Conservation (phyloP, 1,140 invertebrate species). For the Artemia franciscana region DNA sequence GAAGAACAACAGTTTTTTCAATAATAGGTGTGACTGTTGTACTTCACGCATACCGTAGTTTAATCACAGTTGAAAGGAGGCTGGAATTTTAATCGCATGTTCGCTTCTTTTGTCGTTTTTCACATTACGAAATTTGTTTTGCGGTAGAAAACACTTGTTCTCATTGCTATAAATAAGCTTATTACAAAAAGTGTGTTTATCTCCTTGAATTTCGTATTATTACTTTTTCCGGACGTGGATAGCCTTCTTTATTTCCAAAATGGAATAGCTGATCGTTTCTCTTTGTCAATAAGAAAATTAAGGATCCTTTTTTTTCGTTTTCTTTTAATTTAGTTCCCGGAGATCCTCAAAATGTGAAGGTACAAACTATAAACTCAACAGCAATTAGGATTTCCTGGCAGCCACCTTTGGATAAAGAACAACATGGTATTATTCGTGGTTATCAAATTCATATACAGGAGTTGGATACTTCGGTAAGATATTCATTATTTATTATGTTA, state of each 20-base stretch:
- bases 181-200: too few species aligned
- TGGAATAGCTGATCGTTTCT: neutral
- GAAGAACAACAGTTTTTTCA: too few species aligned
- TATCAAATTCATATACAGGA: slow-evolving; percentile 91
- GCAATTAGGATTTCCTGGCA: slow-evolving; percentile 76
- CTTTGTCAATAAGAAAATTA: neutral
- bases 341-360: slow-evolving; percentile 72
- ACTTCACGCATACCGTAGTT: too few species aligned
- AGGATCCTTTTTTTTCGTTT: neutral
- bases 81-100: too few species aligned
- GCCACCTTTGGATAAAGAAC: slow-evolving; percentile 62
- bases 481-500: too few species aligned
- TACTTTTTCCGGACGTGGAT: neutral
- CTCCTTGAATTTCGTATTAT: neutral
- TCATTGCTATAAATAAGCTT: too few species aligned
- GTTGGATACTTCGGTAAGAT: slow-evolving; percentile 49
- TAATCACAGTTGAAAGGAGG: too few species aligned
- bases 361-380: slow-evolving; percentile 68
- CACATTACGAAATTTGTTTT: too few species aligned
- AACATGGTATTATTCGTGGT: slow-evolving; percentile 84
- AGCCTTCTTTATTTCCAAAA: neutral
- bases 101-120: too few species aligned
- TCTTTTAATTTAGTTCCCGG: slow-evolving; percentile 54
- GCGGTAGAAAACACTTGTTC: too few species aligned
- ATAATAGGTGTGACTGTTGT: too few species aligned